Base-by-base conservation (phyloP, 1,140 invertebrate species). In the Sminthurides bifidus region DNA sequence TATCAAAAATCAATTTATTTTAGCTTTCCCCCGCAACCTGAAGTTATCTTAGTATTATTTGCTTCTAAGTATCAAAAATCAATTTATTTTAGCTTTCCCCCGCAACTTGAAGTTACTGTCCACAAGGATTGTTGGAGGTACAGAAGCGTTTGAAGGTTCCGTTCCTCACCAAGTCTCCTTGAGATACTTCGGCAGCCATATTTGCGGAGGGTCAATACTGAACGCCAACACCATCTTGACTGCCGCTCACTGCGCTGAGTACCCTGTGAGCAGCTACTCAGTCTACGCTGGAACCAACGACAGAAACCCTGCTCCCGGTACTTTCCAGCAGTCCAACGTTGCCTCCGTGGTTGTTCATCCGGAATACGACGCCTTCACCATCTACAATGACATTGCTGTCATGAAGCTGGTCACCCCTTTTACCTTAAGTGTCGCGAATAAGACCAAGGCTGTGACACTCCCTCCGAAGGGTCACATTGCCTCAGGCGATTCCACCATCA, bases 61-160 rank as follows among this genome's bases (percentile, higher is more conserved):
- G n/a, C n/a, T n/a, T n/a, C n/a, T n/a, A n/a, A n/a, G n/a, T n/a
- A n/a, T n/a, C n/a, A n/a, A n/a, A n/a, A n/a, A n/a, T n/a, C n/a
- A n/a, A n/a, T n/a, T n/a, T n/a, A n/a, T n/a, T n/a, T n/a, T n/a
- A n/a, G n/a, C n/a, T n/a, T n/a, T n/a, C n/a, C n/a, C n/a, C n/a
- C n/a, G n/a, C n/a, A n/a, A n/a, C n/a, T n/a, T n/a, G n/a, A n/a
- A n/a, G n/a, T n/a, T n/a, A n/a, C n/a, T n/a, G n/a, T n/a, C 33
- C 8, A 35, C 40, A 45, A 45, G 21, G 17, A 46, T 46, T 10
- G 26, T 46, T 56, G 72, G 72, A 15, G 72, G 66, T 2, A 66
- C 67, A 12, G 59, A 73, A 31, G 65, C 73, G 46, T 63, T 56
- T 24, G 3, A 15, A 15, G 53, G 53, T 30, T 21, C 31, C 33